Conservation (phyloP, 1,140 invertebrate species). For the Sesamia nonagrioides region DNA sequence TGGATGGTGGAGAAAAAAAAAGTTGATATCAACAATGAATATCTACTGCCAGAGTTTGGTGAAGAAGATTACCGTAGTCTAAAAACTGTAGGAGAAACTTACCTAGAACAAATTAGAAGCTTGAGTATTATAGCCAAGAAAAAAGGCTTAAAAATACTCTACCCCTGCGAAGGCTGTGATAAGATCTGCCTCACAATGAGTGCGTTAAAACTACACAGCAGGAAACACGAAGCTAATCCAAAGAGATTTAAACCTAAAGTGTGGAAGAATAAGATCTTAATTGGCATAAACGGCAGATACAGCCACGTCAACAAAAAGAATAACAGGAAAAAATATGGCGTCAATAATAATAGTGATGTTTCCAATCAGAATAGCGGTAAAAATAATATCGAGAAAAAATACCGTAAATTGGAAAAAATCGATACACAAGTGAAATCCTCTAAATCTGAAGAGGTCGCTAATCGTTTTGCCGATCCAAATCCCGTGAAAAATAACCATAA, state of each 20-base stretch:
- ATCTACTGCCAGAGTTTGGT: slow-evolving; percentile 61
- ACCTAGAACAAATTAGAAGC: slow-evolving; percentile 63
- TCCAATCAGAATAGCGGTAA: not conserved
- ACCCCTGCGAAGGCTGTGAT: slow-evolving; percentile 71
- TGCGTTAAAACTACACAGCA: slow-evolving; percentile 71
- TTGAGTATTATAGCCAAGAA: slow-evolving; percentile 62
- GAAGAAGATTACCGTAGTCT: slow-evolving; percentile 50
- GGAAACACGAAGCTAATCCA: slow-evolving; percentile 67
- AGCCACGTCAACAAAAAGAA: not conserved
- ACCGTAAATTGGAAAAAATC: slow-evolving; percentile 1
- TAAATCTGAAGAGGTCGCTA: slow-evolving; percentile 12
- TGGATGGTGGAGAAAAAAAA: slow-evolving; percentile 70
- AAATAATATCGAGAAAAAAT: not conserved
- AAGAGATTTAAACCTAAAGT: slow-evolving; percentile 74
- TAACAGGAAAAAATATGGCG: not conserved
- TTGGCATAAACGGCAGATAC: not conserved
- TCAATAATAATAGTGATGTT: not conserved
- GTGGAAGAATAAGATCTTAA: slow-evolving; percentile 69
- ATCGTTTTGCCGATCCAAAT: slow-evolving; percentile 62
- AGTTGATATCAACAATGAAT: slow-evolving; percentile 54
- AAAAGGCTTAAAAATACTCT: slow-evolving; percentile 67
- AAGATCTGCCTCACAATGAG: slow-evolving; percentile 73
- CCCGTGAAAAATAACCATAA: slow-evolving; percentile 74
- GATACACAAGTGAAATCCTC: not conserved
- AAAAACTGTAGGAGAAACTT: slow-evolving; percentile 55